Conservation (phyloP, 1,140 invertebrate genomes). For the Aphelinus certus region DNA sequence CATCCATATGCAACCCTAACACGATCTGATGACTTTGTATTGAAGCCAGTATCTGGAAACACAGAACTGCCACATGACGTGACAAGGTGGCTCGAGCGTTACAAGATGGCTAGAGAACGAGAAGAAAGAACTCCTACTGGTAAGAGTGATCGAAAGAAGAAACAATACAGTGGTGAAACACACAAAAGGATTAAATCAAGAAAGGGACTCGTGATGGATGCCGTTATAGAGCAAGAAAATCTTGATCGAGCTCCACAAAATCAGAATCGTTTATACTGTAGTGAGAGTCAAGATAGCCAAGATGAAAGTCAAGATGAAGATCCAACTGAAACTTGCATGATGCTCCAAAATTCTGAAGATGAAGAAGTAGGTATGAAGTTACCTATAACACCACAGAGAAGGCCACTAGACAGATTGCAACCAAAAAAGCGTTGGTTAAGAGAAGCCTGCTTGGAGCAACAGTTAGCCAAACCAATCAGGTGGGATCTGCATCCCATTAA, state of each 20-base stretch:
- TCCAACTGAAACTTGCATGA: constrained; percentile 50
- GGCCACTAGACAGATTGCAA: constrained; percentile 63
- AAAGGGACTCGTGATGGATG: constrained; percentile 62
- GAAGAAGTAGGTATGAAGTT: constrained; percentile 52
- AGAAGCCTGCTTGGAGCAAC: constrained; percentile 68
- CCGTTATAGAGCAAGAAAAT: constrained; percentile 59
- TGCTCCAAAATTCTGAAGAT: constrained; percentile 57
- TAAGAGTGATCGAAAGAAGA: constrained; percentile 61
- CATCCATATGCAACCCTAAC: constrained; percentile 71
- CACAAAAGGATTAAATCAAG: constrained; percentile 58
- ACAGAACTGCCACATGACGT: constrained; percentile 69
- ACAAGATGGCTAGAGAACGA: constrained; percentile 60
- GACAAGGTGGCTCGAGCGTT: constrained; percentile 69
- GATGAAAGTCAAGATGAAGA: constrained; percentile 64
- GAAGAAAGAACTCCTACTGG: constrained; percentile 65
- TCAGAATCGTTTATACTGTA: constrained; percentile 53
- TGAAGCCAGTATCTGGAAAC: constrained; percentile 66
- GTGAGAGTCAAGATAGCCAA: constrained; percentile 59
- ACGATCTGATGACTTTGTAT: constrained; percentile 67
- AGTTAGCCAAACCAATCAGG: constrained; percentile 61
- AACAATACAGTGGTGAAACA: constrained; percentile 55
- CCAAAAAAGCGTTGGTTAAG: constrained; percentile 74
- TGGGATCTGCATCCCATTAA: constrained; percentile 56
- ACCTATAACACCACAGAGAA: constrained; percentile 53
- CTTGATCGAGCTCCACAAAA: constrained; percentile 49